phyloP scores from a whole-genome alignment of 2,797 vertebrate genomes.

The Scyliorhinus canicula region DNA sequence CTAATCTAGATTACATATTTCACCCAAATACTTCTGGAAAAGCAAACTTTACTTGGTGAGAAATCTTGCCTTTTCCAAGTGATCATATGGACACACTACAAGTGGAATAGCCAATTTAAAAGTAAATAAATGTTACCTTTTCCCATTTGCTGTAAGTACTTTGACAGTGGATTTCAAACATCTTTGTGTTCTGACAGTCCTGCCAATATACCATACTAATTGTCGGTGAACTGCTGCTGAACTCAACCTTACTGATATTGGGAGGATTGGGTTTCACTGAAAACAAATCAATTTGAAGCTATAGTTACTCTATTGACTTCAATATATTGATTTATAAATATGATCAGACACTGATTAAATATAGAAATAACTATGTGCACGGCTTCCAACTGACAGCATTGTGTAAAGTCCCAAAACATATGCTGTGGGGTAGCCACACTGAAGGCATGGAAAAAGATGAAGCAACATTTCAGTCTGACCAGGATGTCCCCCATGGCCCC shows the following conservation, averaged over 20 bases:
- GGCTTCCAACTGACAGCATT: background rate
- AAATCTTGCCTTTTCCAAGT: background rate
- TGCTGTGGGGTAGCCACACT: background rate
- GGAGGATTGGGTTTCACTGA: conserved; percentile 70
- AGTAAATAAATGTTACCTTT: conserved; percentile 49
- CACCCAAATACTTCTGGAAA: background rate
- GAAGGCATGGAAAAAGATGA: no score
- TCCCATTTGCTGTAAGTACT: conserved; percentile 47
- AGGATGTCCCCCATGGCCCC: no score
- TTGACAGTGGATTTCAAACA: conserved; percentile 61
- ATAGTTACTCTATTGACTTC: background rate
- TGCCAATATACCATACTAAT: conserved; percentile 57
- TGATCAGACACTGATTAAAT: background rate
- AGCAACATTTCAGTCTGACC: no score
- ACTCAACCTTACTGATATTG: conserved; percentile 48
- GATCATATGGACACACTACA: background rate
- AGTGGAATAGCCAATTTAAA: background rate
- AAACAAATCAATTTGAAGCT: conserved; percentile 31
- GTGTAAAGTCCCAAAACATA: background rate
- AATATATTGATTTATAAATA: background rate
- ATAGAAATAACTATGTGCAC: background rate
- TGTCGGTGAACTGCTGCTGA: conserved; percentile 51
- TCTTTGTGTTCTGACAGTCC: conserved; percentile 38
- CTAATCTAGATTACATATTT: background rate
- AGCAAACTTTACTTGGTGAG: background rate